phyloP scores from a whole-genome alignment of 2,113 vertebrate genomes.

The Leucopternis melanops region DNA sequence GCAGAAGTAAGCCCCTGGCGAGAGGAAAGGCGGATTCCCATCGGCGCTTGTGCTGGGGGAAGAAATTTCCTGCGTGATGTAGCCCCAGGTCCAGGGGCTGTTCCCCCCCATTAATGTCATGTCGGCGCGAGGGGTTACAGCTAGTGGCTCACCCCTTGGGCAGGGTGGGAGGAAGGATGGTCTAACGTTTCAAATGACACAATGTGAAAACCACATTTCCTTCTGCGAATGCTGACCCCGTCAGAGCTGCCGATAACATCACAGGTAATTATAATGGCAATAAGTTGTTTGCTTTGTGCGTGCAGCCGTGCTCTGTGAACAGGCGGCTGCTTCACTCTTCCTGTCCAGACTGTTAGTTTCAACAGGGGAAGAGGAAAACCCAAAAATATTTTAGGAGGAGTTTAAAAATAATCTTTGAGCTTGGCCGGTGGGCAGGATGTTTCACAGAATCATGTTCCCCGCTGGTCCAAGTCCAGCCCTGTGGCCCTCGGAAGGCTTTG shows the following conservation, averaged over 20 bases:
- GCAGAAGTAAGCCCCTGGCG: not conserved
- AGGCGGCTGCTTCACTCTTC: not conserved
- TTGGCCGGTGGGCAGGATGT: slow-evolving; percentile 25
- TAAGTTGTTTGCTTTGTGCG: slow-evolving; percentile 3
- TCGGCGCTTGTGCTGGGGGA: not conserved
- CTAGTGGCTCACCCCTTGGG: not conserved
- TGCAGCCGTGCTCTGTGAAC: not conserved
- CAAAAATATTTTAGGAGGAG: slow-evolving; percentile 43
- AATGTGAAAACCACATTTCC: not conserved
- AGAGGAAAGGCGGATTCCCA: not conserved
- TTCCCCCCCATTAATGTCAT: rapidly evolving
- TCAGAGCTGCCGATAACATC: slow-evolving; percentile 19
- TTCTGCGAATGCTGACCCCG: not conserved
- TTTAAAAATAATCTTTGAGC: slow-evolving; percentile 39
- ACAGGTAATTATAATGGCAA: not conserved
- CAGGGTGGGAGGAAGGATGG: not conserved
- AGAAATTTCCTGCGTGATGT: not conserved
- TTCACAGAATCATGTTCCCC: not conserved
- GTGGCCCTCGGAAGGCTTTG: not conserved
- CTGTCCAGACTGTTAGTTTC: slow-evolving; percentile 38
- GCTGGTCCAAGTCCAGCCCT: not conserved
- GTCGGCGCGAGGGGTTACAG: not conserved
- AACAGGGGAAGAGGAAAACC: slow-evolving; percentile 54
- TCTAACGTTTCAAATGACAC: not conserved
- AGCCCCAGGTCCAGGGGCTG: not conserved